Base-by-base conservation (phyloP, 2,113 vertebrate species). In the Ciconia boyciana region DNA sequence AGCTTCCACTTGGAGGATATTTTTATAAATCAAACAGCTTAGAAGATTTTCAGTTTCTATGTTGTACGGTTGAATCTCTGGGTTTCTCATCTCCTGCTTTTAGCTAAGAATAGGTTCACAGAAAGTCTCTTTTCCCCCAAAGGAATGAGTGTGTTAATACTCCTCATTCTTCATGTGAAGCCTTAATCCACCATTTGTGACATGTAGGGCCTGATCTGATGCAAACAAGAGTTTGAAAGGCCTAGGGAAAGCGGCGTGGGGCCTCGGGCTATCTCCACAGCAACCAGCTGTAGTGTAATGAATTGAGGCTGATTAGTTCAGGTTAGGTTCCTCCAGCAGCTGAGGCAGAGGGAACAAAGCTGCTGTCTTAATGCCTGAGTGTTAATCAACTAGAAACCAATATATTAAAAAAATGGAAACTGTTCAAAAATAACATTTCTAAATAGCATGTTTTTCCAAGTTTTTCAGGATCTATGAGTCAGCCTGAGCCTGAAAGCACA, bases 281-380 rank as follows among this genome's bases (percentile, higher is more conserved):
- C 96, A 96, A 93, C 93, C 91, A 95, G 95, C 89, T 94, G 87
- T 77, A 94, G 78, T 43, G 78, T 54, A 87, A 91, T 94, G 94
- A 96, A 96, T 92, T 76, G 95, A 57, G 72, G 97, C 93, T 96
- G 95, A 96, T 97, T 96, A 95, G 97, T 96, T 97, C 96, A 95
- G 89, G 94, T 94, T 95, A 95, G 87, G 95, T 51, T 89, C 81
- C 87, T 93, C 87, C 87, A 91, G 87, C 95, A 97, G 96, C 96
- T 94, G 96, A 96, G 94, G 65, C 92, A 76, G 46, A 46, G 81
- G 89, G 68, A 97, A 93, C 87, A 95, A 96, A 95, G 93, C 87
- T 76, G 17, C 87, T 80, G 49, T 85, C 84, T 83, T 93, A 84
- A 80, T 58, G 91, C 32, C 78, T 19, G 36, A 49, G 41, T 66